Conservation (phyloP, 2,888 invertebrate genomes). For the Tolmerus cingulatus region DNA sequence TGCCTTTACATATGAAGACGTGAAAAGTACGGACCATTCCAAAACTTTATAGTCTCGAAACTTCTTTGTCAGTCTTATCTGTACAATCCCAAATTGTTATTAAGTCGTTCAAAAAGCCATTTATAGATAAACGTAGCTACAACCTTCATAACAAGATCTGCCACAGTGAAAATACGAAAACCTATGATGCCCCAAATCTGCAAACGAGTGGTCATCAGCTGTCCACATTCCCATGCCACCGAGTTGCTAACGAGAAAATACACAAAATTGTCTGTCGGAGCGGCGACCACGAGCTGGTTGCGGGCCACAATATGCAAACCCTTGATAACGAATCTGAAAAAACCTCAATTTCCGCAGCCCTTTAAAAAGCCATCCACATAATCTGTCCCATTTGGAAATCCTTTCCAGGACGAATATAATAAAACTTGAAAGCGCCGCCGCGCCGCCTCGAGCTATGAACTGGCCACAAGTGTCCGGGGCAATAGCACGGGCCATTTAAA, state of each 20-base stretch:
- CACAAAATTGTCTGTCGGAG: neutral
- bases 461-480: neutral
- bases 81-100: neutral
- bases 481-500: neutral
- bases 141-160: neutral
- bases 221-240: neutral
- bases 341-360: neutral
- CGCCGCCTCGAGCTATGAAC: neutral
- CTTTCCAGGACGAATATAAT: neutral
- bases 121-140: neutral
- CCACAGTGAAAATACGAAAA: neutral
- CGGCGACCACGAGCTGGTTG: neutral
- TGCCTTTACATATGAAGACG: too few species aligned
- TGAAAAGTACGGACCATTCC: neutral
- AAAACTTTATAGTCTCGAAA: neutral
- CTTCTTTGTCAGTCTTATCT: neutral
- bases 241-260: neutral
- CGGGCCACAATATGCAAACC: neutral
- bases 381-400: neutral
- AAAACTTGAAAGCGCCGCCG: neutral
- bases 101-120: neutral
- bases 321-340: neutral
- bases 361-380: neutral
- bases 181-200: neutral
- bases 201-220: neutral